Evolutionary conservation across 2,113 vertebrate genomes (phyloP).

Genomic region (Hystrix cristata): DNA sequence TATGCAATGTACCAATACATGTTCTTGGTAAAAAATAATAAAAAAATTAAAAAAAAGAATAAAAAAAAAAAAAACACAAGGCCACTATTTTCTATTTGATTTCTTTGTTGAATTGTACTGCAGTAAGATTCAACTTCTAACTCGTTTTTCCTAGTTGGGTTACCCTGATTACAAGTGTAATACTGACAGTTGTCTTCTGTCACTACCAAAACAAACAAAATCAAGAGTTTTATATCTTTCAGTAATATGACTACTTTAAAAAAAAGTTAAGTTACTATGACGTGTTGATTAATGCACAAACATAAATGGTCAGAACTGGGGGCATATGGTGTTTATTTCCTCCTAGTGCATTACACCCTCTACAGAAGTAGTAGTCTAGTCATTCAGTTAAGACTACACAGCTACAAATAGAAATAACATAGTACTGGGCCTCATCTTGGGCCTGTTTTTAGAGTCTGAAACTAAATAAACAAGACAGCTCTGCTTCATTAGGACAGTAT

Average conservation of each 20-base stretch:
- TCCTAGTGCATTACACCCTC: not conserved
- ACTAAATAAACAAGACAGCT: constrained; percentile 30
- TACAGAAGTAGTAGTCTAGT: constrained; percentile 49
- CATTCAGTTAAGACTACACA: constrained; percentile 28
- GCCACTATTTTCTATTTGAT: constrained; percentile 44
- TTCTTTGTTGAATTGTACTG: constrained; percentile 20
- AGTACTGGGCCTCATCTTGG: constrained; percentile 30
- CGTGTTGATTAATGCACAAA: constrained; percentile 22
- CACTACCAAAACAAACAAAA: constrained; percentile 45
- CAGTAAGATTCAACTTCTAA: not conserved
- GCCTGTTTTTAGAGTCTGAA: constrained; percentile 41
- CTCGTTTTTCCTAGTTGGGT: constrained; percentile 44
- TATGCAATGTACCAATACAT: no score
- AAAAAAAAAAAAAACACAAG: constrained; percentile 64
- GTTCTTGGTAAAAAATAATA: no score
- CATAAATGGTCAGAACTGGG: not conserved
- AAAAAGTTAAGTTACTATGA: not conserved
- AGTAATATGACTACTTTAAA: constrained; percentile 45
- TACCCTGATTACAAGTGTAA: not conserved
- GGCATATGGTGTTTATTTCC: not conserved
- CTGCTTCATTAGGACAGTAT: constrained; percentile 48
- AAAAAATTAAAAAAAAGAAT: no score
- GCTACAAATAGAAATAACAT: constrained; percentile 1
- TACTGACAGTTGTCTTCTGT: not conserved
- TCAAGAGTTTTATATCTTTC: not conserved